Percentiles rank a stretch among this genome's conserved stretches.
Evolutionary conservation across 2,888 invertebrate species (phyloP).

Genomic region (Adelognathus sp.): DNA sequence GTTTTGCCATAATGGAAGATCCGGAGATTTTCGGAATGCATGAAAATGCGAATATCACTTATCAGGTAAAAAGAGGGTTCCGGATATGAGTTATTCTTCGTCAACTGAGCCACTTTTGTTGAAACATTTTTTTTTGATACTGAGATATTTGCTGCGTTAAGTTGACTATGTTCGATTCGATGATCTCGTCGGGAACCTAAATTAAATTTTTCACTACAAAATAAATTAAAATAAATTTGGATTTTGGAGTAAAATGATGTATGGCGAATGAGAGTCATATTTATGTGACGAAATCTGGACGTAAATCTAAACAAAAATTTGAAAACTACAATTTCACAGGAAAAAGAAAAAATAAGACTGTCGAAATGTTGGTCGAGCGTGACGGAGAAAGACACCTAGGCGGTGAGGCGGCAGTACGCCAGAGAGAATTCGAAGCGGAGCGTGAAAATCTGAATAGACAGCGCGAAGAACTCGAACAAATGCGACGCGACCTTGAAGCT

Average conservation of each 20-base stretch:
- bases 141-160: too few relatives aligned
- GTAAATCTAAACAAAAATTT: constrained; percentile 1
- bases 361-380: not conserved
- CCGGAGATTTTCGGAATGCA: constrained; percentile 98
- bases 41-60: constrained; percentile 94
- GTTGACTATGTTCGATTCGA: too few relatives aligned
- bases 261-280: not conserved
- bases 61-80: constrained; percentile 89
- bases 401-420: not conserved
- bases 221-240: not conserved
- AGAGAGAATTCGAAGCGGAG: not conserved
- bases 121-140: too few relatives aligned
- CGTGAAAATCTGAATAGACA: constrained; percentile 1
- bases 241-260: not conserved
- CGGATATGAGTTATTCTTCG: too few relatives aligned
- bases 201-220: too few relatives aligned
- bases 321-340: not conserved
- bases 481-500: constrained; percentile 16
- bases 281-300: constrained; percentile 10
- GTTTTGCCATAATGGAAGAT: constrained; percentile 89
- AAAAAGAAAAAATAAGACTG: not conserved
- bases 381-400: not conserved
- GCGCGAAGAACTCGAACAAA: not conserved
- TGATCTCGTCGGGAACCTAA: too few relatives aligned
- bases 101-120: too few relatives aligned